Evolutionary conservation across 2,888 invertebrate genomes (phyloP).

Genomic region (Gari tellinella): DNA sequence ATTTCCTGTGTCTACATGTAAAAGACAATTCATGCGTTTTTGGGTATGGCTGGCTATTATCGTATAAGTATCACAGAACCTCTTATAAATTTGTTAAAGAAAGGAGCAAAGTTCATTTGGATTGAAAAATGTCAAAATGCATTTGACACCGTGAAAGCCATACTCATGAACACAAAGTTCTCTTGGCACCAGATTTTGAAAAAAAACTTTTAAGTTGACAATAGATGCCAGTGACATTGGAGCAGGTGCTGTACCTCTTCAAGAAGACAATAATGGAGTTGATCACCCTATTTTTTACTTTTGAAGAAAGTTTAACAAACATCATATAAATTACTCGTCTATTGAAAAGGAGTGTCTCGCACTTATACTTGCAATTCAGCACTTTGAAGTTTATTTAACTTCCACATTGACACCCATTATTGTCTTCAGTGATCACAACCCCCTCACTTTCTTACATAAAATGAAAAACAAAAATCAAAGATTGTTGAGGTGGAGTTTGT

Average conservation of each 20-base stretch:
- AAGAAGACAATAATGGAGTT: conserved; percentile 53
- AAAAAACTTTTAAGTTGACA: no score
- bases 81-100: conserved; percentile 1
- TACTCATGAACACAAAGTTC: no score
- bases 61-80: conserved; percentile 22
- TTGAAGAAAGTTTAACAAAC: conserved; percentile 60
- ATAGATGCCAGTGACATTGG: conserved; percentile 69
- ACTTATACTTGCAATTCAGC: conserved; percentile 20
- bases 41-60: conserved; percentile 50
- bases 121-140: conserved; percentile 6
- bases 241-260: conserved; percentile 58
- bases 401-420: conserved; percentile 10
- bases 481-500: conserved; percentile 1
- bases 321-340: no score
- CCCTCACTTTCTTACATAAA: conserved; percentile 1
- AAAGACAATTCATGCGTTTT: conserved; percentile 49
- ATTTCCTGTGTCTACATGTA: conserved; percentile 36
- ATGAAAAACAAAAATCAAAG: not conserved
- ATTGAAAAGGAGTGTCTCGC: no score
- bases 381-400: conserved; percentile 26
- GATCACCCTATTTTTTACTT: conserved; percentile 57
- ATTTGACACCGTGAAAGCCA: conserved; percentile 11
- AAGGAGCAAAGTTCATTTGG: conserved; percentile 10
- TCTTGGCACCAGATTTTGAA: no score
- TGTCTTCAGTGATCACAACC: conserved; percentile 18